phyloP scores from a whole-genome alignment of 2,113 vertebrate species.

The Theristicus caerulescens region DNA sequence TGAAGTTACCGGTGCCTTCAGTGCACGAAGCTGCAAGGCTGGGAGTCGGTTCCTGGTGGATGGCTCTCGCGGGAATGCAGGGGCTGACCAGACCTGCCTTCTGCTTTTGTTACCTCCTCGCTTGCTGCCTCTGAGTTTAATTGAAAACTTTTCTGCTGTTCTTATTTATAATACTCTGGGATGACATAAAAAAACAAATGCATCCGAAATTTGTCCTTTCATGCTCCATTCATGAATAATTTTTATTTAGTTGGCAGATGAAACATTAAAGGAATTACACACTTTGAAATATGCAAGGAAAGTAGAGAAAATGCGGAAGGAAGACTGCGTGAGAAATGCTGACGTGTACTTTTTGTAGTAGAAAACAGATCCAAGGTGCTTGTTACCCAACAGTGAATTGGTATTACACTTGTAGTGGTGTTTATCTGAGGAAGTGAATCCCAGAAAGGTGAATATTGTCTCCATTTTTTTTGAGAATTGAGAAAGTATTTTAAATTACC shows the following conservation, averaged over 20 bases:
- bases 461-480: background rate
- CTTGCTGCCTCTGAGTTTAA: background rate
- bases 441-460: background rate
- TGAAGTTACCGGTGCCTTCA: background rate
- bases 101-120: background rate
- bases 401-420: background rate
- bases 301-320: background rate
- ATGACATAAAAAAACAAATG: background rate
- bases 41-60: background rate
- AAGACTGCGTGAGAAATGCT: background rate
- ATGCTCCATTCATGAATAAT: background rate
- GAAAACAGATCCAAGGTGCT: background rate
- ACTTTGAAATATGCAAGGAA: background rate
- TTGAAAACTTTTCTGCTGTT: background rate
- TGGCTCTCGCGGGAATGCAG: background rate
- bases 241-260: background rate
- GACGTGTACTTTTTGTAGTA: background rate
- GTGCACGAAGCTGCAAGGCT: background rate
- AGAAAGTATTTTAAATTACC: background rate
- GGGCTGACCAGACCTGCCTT: background rate
- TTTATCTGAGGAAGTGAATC: background rate
- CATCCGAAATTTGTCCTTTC: background rate
- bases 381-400: background rate
- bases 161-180: background rate
- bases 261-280: background rate